Percentiles rank a stretch among this genome's conserved stretches.
Conservation (phyloP, 2,888 invertebrate genomes). For the Rhingia campestris region DNA sequence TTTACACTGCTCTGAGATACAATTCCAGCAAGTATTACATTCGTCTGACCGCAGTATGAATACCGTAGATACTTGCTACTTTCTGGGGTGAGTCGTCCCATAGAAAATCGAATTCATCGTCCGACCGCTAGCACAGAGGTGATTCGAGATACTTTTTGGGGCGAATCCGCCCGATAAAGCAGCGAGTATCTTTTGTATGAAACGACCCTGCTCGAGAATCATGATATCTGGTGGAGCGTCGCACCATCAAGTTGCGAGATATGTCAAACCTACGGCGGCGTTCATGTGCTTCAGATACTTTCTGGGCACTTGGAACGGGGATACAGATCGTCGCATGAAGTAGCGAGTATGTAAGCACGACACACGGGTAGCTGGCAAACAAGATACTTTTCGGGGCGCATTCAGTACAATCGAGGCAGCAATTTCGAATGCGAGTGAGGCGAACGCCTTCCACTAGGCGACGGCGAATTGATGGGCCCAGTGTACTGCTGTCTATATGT, state of each 20-base stretch:
- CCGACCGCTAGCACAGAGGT: conserved; percentile 71
- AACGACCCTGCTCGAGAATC: conserved; percentile 74
- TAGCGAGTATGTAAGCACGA: conserved; percentile 70
- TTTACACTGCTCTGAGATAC: conserved; percentile 76
- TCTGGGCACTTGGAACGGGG: conserved; percentile 81
- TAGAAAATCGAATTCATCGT: conserved; percentile 31
- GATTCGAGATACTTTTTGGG: conserved; percentile 80
- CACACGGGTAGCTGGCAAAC: conserved; percentile 63
- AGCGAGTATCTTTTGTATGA: conserved; percentile 74
- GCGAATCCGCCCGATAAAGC: conserved; percentile 80
- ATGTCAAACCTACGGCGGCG: conserved; percentile 80
- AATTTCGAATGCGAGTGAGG: conserved; percentile 78
- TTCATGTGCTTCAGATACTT: conserved; percentile 78
- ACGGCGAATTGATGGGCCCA: conserved; percentile 77
- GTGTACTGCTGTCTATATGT: conserved; percentile 79
- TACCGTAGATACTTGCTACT: conserved; percentile 50
- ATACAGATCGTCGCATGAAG: conserved; percentile 79
- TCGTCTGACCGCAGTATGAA: conserved; percentile 37
- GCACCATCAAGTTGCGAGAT: conserved; percentile 81
- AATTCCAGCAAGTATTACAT: conserved; percentile 74
- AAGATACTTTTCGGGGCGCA: conserved; percentile 77
- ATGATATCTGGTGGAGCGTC: conserved; percentile 78
- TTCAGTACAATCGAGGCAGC: conserved; percentile 78
- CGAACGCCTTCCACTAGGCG: conserved; percentile 78
- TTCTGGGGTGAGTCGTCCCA: conserved; percentile 64